Percentiles rank a stretch among this genome's conserved stretches.
Evolutionary conservation across 2,113 vertebrate genomes (phyloP).

Genomic region (Epinephelus cyanopodus): DNA sequence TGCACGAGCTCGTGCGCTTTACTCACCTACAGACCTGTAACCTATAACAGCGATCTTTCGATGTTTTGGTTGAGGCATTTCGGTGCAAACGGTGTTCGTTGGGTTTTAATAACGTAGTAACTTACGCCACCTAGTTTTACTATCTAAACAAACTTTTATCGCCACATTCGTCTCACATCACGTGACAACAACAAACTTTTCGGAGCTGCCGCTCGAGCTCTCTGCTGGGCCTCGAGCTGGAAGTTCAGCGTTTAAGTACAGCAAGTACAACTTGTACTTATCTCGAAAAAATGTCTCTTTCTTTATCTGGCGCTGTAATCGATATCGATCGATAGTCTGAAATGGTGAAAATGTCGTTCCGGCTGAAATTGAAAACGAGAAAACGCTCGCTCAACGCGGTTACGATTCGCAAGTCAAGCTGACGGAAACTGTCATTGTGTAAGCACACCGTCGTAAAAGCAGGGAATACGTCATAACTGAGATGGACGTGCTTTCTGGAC

Average conservation of each 20-base stretch:
- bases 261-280: conserved; percentile 41
- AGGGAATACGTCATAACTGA: conserved; percentile 61
- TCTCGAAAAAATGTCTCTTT: background rate
- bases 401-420: conserved; percentile 68
- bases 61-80: conserved; percentile 86
- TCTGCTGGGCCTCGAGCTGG: conserved; percentile 73
- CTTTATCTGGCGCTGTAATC: background rate
- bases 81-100: conserved; percentile 22
- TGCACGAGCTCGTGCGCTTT: conserved; percentile 43
- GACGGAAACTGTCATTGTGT: conserved; percentile 82
- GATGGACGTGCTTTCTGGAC: conserved; percentile 1
- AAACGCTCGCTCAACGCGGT: conserved; percentile 62
- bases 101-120: conserved; percentile 38
- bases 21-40: conserved; percentile 88
- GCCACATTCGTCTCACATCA: conserved; percentile 84
- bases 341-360: conserved; percentile 22
- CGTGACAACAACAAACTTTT: conserved; percentile 90
- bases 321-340: background rate
- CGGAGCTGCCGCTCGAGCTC: conserved; percentile 70
- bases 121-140: conserved; percentile 65
- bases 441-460: conserved; percentile 82
- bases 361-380: conserved; percentile 19
- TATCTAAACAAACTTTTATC: conserved; percentile 82
- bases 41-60: conserved; percentile 88
- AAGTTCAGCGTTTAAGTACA: conserved; percentile 49